Evolutionary conservation across 2,888 invertebrate species (phyloP), one percentile per base, ranked within the genome.

Genomic region (Drosophila gaucha): DNA sequence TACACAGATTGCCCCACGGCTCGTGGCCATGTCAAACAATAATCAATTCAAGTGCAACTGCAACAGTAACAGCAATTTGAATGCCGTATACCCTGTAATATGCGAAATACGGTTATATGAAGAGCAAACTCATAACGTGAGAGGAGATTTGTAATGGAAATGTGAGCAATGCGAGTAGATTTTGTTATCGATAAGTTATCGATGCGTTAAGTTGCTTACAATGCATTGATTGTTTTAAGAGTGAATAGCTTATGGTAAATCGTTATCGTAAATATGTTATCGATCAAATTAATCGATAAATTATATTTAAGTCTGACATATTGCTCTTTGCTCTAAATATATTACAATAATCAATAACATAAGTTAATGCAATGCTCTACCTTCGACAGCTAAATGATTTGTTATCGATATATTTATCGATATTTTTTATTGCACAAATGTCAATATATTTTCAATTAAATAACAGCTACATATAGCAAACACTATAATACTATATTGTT

Each of bases 1-100:
- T 14, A 24, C 20, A 14, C 26, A 51, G n/a, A 30, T 72, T 59
- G 77, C 59, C 72, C 63, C 70, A 65, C 58, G 72, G 77, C 72
- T 76, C 55, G 67, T 73, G 73, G 73, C 60, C 73, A 77, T 74
- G 77, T 74, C 73, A 77, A 77, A 74, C 62, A 77, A 72, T 71
- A 72, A 72, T 74, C 78, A 77, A 67, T 74, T 77, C 74, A 77
- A 74, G 74, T 62, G 74, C 57, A 77, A 20, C 65, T 49, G 38
- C 41, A 58, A 20, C 39, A 36, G 22, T 58, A 67, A 38, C 31
- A 51, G 49, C 44, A 41, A 71, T 67, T 74, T 74, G 62, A 71
- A 56, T 68, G 47, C 35, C 38, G 59, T 49, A 50, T 50, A 50
- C 50, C 50, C 50, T 51, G 50, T 28, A 26, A 33, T 16, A 4